These are phyloP conservation scores for Calypte anna DNA, from an alignment of 2,113 vertebrate genomes.

Conservation along the genomic window DNA sequence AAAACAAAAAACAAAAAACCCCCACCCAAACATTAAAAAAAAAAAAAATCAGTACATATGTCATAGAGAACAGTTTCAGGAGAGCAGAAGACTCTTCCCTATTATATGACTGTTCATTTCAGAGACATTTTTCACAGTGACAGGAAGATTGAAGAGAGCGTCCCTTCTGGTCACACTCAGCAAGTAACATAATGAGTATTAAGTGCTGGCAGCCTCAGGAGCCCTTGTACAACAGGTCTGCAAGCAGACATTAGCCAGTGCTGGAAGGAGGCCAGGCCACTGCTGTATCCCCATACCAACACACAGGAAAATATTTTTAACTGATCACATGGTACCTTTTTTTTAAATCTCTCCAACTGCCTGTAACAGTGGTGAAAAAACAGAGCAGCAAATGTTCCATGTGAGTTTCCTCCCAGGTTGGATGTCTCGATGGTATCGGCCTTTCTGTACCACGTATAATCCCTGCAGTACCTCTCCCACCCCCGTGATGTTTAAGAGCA, in stretches of 20 bases:
- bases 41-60: background rate
- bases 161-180: background rate
- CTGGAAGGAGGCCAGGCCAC: background rate
- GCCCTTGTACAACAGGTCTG: background rate
- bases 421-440: background rate
- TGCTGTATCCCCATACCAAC: background rate
- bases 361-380: background rate
- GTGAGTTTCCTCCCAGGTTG: fast-evolving
- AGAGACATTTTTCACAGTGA: background rate
- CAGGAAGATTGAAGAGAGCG: background rate
- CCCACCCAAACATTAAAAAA: background rate
- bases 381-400: background rate
- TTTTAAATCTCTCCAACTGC: background rate
- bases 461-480: background rate
- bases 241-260: background rate
- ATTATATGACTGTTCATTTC: background rate
- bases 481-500: fast-evolving
- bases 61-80: background rate
- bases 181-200: background rate
- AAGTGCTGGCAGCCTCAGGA: background rate
- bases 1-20: no score
- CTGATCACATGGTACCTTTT: background rate
- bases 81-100: background rate
- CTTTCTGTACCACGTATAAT: background rate
- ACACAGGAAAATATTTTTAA: background rate